phyloP scores from a whole-genome alignment of 2,888 invertebrate genomes.

The Lasioglossum oenotherae region DNA sequence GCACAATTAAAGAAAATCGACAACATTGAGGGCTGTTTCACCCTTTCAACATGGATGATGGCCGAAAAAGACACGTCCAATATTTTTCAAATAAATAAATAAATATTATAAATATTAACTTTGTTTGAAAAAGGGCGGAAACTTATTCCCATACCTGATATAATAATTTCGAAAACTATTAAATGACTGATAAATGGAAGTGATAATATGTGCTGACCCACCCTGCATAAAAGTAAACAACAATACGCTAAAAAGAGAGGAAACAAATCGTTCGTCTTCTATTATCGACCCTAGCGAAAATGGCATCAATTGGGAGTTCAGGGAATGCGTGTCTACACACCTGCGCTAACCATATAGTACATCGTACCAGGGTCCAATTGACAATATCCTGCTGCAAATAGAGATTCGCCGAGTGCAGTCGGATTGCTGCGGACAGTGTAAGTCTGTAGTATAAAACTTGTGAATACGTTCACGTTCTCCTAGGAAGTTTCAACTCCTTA shows the following conservation, averaged over 20 bases:
- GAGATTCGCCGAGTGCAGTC: slow-evolving; percentile 4
- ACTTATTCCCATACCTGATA: too few relatives aligned
- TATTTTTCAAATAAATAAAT: too few relatives aligned
- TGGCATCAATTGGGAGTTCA: background rate
- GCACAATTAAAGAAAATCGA: too few relatives aligned
- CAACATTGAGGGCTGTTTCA: too few relatives aligned
- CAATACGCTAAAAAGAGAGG: background rate
- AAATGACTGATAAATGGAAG: too few relatives aligned
- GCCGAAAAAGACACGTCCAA: too few relatives aligned
- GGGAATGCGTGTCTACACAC: background rate
- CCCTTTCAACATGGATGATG: too few relatives aligned
- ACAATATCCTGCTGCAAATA: slow-evolving; percentile 14
- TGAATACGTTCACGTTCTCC: background rate
- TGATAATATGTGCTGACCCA: too few relatives aligned
- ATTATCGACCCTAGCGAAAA: background rate
- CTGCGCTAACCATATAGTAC: slow-evolving; percentile 7
- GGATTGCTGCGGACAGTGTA: background rate
- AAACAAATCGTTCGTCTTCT: background rate
- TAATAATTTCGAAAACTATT: too few relatives aligned
- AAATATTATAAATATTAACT: too few relatives aligned
- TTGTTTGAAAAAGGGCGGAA: too few relatives aligned
- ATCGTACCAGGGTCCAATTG: slow-evolving; percentile 9
- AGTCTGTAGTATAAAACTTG: slow-evolving; percentile 6
- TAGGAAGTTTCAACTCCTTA: background rate
- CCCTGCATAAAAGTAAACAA: background rate